These are phyloP conservation scores for Acholoe squamosa DNA, from an alignment of 2,888 invertebrate genomes.

Conservation along the genomic window DNA sequence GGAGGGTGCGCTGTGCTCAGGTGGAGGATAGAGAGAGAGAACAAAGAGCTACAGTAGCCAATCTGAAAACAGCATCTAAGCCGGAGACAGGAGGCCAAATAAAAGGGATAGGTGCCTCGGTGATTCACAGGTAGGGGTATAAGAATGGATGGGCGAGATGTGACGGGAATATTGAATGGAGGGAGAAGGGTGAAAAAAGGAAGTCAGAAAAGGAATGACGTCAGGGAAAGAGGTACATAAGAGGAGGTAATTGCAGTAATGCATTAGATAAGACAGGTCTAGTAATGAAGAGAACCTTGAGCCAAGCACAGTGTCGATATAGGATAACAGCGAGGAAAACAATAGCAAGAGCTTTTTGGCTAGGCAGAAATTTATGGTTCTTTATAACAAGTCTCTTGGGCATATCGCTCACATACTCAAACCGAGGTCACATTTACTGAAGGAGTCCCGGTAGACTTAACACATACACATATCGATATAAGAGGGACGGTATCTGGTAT, in stretches of 20 bases:
- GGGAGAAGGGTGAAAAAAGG: background rate
- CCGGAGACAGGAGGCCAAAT: background rate
- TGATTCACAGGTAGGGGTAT: background rate
- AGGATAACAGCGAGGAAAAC: no score
- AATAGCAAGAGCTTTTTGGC: no score
- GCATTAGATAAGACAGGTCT: no score
- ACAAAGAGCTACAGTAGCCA: constrained; percentile 33
- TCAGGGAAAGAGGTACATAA: background rate
- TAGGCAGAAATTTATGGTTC: no score
- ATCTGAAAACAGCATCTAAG: background rate
- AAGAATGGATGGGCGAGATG: background rate
- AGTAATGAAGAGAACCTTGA: no score
- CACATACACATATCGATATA: no score
- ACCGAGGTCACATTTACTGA: background rate
- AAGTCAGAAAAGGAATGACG: background rate
- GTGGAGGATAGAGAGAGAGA: background rate
- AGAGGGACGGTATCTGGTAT: background rate
- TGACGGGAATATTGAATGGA: background rate
- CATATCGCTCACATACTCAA: no score
- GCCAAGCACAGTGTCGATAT: no score
- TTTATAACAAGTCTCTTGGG: no score
- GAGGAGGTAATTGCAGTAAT: background rate
- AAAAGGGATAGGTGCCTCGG: no score
- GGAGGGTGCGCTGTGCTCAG: background rate
- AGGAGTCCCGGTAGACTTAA: background rate